Evolutionary conservation across 1,140 invertebrate species (phyloP), one percentile per base, ranked within the genome.

Genomic region (Thaumatotibia leucotreta): DNA sequence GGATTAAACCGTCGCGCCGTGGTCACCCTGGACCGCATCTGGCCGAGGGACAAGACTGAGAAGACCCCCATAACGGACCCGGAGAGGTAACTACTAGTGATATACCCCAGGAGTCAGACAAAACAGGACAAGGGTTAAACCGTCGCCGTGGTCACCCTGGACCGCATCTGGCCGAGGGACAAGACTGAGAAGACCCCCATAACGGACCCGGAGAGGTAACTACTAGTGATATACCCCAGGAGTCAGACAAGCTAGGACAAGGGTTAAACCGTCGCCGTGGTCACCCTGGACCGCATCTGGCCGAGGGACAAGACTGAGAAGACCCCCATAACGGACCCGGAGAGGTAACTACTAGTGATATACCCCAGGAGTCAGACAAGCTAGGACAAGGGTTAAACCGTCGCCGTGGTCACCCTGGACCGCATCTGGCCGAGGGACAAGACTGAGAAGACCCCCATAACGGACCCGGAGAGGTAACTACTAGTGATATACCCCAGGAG

Each of bases 1-100:
- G 98, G 96, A 0, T 88, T 99, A 3, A 99, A 99, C 91, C 93
- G 97, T 22, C 94, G 94, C 32, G 98, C 99, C 2, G 95, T 99
- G 85, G 96, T 98, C 0, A 99, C 97, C 0, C 86, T 99, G 32
- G 97, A 99, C 84, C 93, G 96, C 74, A 97, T 99, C 1, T 99
- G 97, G 97, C 98, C 99, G 0, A 91, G 94, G 14, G 97, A 99
- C 85, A 98, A 98, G 91, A 94, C 94, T 1, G 94, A 94, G 24
- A 94, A 95, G 20, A 92, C 95, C 64, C 93, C 95, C 1, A 97
- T 99, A 23, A 97, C 95, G 61, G 96, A 97, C 84, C 93, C 96
- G 0, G 93, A 96, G 22, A 93, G 96, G 72, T 91, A 29, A 69
- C 58, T 50, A 32, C 4, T 6, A 97, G 94, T 69, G 95, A 96